Percentiles rank a stretch among this genome's conserved stretches.
These are phyloP conservation scores for Hemicrepidius hirtus DNA, from an alignment of 2,888 invertebrate genomes.

Conservation along the genomic window DNA sequence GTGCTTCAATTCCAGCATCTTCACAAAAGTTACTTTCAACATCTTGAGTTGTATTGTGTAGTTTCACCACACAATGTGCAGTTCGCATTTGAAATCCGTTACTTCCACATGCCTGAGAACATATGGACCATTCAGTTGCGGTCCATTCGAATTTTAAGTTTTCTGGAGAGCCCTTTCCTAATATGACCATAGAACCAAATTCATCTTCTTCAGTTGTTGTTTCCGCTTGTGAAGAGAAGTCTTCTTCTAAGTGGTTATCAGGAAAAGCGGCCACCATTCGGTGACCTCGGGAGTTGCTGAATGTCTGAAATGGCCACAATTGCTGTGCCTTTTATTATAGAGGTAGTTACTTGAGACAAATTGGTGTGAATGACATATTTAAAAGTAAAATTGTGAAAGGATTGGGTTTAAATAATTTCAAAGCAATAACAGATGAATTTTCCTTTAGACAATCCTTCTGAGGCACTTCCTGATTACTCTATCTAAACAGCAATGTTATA, in stretches of 20 bases:
- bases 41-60: slow-evolving; percentile 75
- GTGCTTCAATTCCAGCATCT: slow-evolving; percentile 81
- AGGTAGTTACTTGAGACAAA: slow-evolving; percentile 47
- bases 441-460: slow-evolving; percentile 1
- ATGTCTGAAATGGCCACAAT: slow-evolving; percentile 88
- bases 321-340: slow-evolving; percentile 78
- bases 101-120: slow-evolving; percentile 88
- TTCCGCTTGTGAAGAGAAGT: slow-evolving; percentile 61
- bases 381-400: background rate
- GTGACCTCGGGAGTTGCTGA: slow-evolving; percentile 82
- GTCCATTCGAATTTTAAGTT: slow-evolving; percentile 85
- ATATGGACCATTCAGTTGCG: slow-evolving; percentile 89
- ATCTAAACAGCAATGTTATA: no score
- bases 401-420: slow-evolving; percentile 3
- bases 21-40: slow-evolving; percentile 81
- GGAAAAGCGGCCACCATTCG: slow-evolving; percentile 76
- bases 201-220: slow-evolving; percentile 58
- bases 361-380: background rate
- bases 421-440: slow-evolving; percentile 9
- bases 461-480: background rate
- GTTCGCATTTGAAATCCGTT: slow-evolving; percentile 83
- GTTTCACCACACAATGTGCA: slow-evolving; percentile 81
- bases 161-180: slow-evolving; percentile 64
- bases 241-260: slow-evolving; percentile 71
- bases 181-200: slow-evolving; percentile 56